Evolutionary conservation across 2,797 vertebrate genomes (phyloP), one percentile per base, ranked within the genome.

Genomic region (Smutsia gigantea): DNA sequence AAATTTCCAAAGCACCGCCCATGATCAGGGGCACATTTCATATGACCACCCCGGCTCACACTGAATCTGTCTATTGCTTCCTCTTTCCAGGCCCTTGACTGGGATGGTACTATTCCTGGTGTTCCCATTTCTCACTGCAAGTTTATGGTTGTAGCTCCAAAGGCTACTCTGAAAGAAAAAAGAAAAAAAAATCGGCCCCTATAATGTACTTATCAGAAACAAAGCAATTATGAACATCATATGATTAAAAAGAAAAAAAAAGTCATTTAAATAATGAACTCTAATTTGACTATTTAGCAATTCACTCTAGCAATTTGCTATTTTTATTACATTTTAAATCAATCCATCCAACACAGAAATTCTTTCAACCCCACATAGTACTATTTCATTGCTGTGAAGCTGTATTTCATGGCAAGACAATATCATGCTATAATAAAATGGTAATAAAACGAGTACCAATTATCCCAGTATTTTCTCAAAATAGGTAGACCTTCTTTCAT

Each of bases 361-460:
- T 94, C 72, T 95, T 81, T 92, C 89, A 96, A 85, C 79, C 51
- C 34, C 21, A 11, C 64, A 78, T 59, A 78, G 71, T 64, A 97
- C 93, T 92, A 87, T 90, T 98, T 97, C 98, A 98, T 78, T 97
- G 97, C 55, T 96, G n/a, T 72, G 93, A 98, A 96, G 82, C 89
- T 92, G 93, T 96, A 97, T 95, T 93, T 97, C 97, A 96, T 27
- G 78, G 94, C 85, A 97, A 97, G 97, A 98, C 96, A 77, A 66
- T 0, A 27, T 90, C 78, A 97, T 96, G 95, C 85, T 97, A 98
- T 97, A 98, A 98, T 95, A 98, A 98, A 98, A 97, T 5, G 31
- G 97, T 92, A 98, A 98, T 98, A 98, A 99, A 98, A 98, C 90
- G 96, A 97, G 78, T 97, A 98, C 93, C 97, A 98, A 98, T 98